Conservation (phyloP, 2,888 invertebrate species). For the Amblyjoppa proteus region DNA sequence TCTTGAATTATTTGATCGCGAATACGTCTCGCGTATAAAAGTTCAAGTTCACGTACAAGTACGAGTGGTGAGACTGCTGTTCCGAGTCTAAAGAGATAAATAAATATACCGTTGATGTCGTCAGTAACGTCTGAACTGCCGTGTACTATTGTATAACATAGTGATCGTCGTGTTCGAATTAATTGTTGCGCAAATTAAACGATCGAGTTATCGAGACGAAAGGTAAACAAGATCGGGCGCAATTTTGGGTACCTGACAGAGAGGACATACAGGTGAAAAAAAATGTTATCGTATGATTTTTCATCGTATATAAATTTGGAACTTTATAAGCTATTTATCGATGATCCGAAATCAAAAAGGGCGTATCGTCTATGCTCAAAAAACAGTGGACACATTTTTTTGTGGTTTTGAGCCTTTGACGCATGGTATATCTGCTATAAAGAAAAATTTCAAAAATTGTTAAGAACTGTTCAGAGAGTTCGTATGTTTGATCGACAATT, state of each 20-base stretch:
- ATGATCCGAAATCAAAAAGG: background rate
- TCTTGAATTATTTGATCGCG: background rate
- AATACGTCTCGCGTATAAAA: background rate
- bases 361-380: background rate
- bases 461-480: no score
- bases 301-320: background rate
- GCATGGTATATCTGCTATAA: background rate
- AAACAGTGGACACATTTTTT: background rate
- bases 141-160: slow-evolving; percentile 19
- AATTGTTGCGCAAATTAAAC: slow-evolving; percentile 1
- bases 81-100: background rate
- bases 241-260: slow-evolving; percentile 37
- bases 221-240: slow-evolving; percentile 3
- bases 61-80: background rate
- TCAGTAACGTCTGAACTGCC: slow-evolving; percentile 25
- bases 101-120: background rate
- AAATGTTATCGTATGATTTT: background rate
- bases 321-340: background rate
- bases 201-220: background rate
- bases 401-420: background rate
- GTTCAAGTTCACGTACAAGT: no score
- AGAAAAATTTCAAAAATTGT: background rate
- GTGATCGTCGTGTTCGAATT: background rate
- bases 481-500: background rate
- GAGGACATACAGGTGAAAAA: background rate